A percentile compares a stretch with the other conserved stretches of the same genome.
phyloP scores from a whole-genome alignment of 2,113 vertebrate genomes.

The Malurus melanocephalus region DNA sequence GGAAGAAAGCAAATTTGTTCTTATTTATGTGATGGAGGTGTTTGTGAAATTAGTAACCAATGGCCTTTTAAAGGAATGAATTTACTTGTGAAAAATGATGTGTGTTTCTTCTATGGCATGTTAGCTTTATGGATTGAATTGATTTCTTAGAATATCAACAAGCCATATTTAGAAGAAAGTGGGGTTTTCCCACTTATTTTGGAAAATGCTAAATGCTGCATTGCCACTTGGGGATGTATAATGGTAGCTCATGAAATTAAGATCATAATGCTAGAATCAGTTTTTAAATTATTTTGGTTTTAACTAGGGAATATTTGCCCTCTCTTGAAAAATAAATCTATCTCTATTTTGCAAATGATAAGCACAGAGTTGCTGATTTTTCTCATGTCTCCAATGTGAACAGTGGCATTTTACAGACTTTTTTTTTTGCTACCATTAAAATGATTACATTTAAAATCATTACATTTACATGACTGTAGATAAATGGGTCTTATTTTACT shows the following conservation, averaged over 20 bases:
- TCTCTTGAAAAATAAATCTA: neutral
- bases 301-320: neutral
- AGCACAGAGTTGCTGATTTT: neutral
- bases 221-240: neutral
- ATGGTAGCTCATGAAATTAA: neutral
- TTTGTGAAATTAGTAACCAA: conserved; percentile 34
- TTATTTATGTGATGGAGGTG: neutral
- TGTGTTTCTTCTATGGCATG: neutral
- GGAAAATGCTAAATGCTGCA: conserved; percentile 3
- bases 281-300: conserved; percentile 18
- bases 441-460: neutral
- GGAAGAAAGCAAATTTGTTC: conserved; percentile 21
- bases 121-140: conserved; percentile 47
- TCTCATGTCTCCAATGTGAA: neutral
- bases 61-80: conserved; percentile 46
- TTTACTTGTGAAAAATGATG: conserved; percentile 28
- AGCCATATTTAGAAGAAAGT: conserved; percentile 20
- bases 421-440: neutral
- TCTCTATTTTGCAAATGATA: neutral
- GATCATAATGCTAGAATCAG: neutral
- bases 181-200: neutral
- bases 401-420: neutral
- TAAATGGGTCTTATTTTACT: neutral
- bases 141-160: conserved; percentile 35
- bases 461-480: neutral